These are phyloP conservation scores for Lepidocyrtinus sp. DNA, from an alignment of 2,888 invertebrate species.

Conservation along the genomic window DNA sequence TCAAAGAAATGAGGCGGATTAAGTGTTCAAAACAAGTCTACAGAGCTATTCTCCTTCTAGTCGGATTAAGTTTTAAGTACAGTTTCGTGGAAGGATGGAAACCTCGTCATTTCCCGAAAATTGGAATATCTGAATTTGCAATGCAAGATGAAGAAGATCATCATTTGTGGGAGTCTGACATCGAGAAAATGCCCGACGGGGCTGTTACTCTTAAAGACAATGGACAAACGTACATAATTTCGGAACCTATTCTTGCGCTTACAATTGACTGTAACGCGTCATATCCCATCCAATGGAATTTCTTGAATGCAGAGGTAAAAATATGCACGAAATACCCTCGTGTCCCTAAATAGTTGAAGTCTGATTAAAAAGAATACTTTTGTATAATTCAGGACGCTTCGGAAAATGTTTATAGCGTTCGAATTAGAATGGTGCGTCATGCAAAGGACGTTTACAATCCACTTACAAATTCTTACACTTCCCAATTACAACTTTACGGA, in stretches of 20 bases:
- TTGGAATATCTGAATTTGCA: conserved; percentile 56
- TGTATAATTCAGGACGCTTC: conserved; percentile 35
- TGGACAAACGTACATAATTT: conserved; percentile 54
- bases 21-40: background rate
- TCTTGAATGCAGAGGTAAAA: conserved; percentile 49
- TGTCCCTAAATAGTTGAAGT: background rate
- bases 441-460: conserved; percentile 56
- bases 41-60: background rate
- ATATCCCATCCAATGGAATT: conserved; percentile 62
- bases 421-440: conserved; percentile 47
- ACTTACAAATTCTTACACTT: conserved; percentile 49
- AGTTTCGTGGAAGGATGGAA: conserved; percentile 29
- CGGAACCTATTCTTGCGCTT: conserved; percentile 47
- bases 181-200: conserved; percentile 58
- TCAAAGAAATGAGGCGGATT: background rate
- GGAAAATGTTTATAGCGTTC: conserved; percentile 51
- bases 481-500: conserved; percentile 56
- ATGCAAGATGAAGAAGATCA: conserved; percentile 61
- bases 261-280: conserved; percentile 62
- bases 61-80: background rate
- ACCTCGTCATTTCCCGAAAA: conserved; percentile 54
- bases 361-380: background rate
- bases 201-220: conserved; percentile 44
- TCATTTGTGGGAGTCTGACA: conserved; percentile 57
- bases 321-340: too few relatives aligned